Percentiles rank a stretch among this genome's conserved stretches.
phyloP scores from a whole-genome alignment of 2,113 vertebrate species.

The Sorex fumeus region DNA sequence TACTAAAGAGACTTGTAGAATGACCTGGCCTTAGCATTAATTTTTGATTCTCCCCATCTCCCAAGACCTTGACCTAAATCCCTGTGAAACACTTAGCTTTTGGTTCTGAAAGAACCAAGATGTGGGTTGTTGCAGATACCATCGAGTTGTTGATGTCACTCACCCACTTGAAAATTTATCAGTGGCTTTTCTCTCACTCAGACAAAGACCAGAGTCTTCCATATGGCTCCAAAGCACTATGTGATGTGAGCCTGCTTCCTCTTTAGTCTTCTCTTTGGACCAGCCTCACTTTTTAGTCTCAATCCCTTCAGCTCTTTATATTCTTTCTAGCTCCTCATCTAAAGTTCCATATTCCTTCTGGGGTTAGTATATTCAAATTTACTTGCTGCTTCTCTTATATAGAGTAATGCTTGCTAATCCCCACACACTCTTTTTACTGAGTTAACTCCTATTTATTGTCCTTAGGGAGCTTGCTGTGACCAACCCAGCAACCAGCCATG shows the following conservation, averaged over 20 bases:
- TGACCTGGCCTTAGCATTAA: fast-evolving
- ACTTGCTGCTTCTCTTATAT: too few relatives aligned
- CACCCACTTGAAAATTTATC: background rate
- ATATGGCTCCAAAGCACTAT: background rate
- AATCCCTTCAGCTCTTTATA: background rate
- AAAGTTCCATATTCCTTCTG: background rate
- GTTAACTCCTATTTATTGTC: background rate
- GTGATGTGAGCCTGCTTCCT: too few relatives aligned
- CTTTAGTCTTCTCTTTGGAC: too few relatives aligned
- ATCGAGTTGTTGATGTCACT: background rate
- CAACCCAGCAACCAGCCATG: background rate
- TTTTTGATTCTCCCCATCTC: background rate
- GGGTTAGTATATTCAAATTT: background rate
- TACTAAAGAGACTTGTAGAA: background rate
- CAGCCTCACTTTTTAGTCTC: background rate
- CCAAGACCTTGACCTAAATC: too few relatives aligned
- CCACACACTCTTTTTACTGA: too few relatives aligned
- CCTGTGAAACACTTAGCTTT: background rate
- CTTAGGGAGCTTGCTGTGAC: background rate
- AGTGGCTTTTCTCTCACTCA: background rate
- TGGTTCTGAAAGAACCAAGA: background rate
- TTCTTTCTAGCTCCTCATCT: too few relatives aligned
- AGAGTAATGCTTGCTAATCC: background rate
- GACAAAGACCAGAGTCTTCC: background rate
- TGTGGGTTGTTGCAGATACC: background rate